Evolutionary conservation across 2,888 invertebrate species (phyloP), one percentile per base, ranked within the genome.

Genomic region (Melitaea athalia): DNA sequence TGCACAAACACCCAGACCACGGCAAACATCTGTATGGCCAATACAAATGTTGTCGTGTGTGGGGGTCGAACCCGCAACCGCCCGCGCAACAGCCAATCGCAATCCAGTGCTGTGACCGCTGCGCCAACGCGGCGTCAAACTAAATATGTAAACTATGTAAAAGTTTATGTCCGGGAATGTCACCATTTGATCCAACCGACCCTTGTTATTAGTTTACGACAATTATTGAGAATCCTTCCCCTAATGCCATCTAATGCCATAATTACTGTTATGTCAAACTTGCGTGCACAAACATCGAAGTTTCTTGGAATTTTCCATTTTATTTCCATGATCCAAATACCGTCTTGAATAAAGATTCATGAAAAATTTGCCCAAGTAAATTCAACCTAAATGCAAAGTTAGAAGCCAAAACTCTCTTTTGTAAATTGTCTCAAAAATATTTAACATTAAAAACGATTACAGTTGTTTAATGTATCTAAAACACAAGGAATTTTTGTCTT

Each of bases 231-330:
- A 72, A 76, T 69, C 67, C 49, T 68, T 68, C 73, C 75, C 76
- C 75, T 75, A 75, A 73, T 75, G 63, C 73, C 63, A 67, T 70
- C 67, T 75, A 76, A 78, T 78, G 75, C 79, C 79, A 78, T 81
- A 82, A 82, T 82, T 79, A 80, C 62, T 74, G 77, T 79, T 80
- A 79, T 79, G 79, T 75, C 75, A 72, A 75, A 72, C 70, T 83
- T 75, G 83, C 83, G 83, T 83, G 83, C 77, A 73, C 68, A 72
- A 66, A 69, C 68, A 60, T 66, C 62, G 10, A 68, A 71, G 69
- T 72, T 57, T 63, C n/a, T 60, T 31, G 42, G 55, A n/a, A 64
- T 47, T 61, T 61, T 55, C 49, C 64, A n/a, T 15, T 67, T 66
- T 15, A 53, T 59, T 59, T 61, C 1, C 15, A 43, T 52, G 10